These are phyloP conservation scores for Mus spretus DNA, from an alignment of 2,797 vertebrate genomes.

Conservation along the genomic window DNA sequence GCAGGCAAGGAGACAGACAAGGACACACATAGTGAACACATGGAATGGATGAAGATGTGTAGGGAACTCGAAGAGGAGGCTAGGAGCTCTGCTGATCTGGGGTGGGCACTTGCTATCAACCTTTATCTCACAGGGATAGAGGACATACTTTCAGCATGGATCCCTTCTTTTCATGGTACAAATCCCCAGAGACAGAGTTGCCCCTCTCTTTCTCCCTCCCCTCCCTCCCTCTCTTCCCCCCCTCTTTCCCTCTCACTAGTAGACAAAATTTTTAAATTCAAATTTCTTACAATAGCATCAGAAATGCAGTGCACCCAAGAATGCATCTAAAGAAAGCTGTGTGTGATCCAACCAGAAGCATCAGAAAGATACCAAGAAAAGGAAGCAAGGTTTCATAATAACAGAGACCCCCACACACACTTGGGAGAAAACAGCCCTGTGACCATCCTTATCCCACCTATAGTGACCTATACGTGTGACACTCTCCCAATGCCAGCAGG, in stretches of 20 bases:
- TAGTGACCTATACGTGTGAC: rapidly evolving
- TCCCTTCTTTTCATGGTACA: too few relatives aligned
- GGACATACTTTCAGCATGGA: rapidly evolving
- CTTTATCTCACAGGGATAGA: neutral
- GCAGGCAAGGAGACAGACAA: neutral
- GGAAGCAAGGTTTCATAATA: neutral
- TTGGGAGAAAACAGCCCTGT: rapidly evolving
- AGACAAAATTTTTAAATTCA: neutral
- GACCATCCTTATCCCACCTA: neutral
- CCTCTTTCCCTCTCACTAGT: too few relatives aligned
- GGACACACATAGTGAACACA: rapidly evolving
- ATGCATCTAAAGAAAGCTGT: neutral
- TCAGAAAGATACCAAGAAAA: neutral
- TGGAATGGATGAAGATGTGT: neutral
- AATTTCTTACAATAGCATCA: neutral
- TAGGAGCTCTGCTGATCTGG: neutral
- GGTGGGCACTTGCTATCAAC: too few relatives aligned
- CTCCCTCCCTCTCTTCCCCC: neutral
- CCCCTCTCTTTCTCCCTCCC: too few relatives aligned
- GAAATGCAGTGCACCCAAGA: neutral
- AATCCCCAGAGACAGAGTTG: neutral
- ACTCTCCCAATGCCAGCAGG: neutral
- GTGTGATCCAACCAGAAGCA: neutral
- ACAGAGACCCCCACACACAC: too few relatives aligned
- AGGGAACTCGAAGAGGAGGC: rapidly evolving